Percentiles rank a stretch among this genome's conserved stretches.
Conservation (phyloP, 2,797 vertebrate genomes). For the Acrossocheilus fasciatus region DNA sequence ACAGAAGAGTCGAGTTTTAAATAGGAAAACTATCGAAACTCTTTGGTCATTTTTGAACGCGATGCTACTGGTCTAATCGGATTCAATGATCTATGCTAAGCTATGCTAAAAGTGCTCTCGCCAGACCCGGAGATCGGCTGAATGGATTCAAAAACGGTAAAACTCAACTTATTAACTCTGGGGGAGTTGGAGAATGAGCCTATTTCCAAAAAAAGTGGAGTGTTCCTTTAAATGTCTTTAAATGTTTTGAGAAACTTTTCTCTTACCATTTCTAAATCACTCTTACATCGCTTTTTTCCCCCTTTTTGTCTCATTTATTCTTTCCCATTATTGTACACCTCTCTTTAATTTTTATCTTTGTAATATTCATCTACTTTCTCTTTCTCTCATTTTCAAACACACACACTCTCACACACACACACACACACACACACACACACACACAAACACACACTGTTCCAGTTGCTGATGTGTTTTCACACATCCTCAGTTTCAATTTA, state of each 20-base stretch:
- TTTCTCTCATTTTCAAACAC: neutral
- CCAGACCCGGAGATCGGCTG: too few species aligned
- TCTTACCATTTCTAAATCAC: neutral
- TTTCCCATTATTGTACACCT: neutral
- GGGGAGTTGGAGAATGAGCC: too few species aligned
- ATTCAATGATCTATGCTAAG: too few species aligned
- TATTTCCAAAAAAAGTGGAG: too few species aligned
- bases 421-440: neutral
- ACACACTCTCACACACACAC: too few species aligned
- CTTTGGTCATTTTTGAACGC: too few species aligned
- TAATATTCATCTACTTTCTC: neutral
- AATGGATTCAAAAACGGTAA: too few species aligned
- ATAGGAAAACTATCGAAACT: too few species aligned
- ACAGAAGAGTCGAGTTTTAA: too few species aligned
- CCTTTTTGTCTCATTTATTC: neutral
- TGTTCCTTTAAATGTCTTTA: neutral
- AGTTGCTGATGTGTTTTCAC: conserved; percentile 29
- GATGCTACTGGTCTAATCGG: too few species aligned
- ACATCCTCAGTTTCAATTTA: conserved; percentile 27
- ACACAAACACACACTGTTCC: neutral
- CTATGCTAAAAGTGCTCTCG: too few species aligned
- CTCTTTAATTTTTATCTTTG: conserved; percentile 17
- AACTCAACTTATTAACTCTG: too few species aligned
- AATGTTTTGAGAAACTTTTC: neutral
- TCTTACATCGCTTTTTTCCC: neutral